These are phyloP conservation scores for Romanogobio albipinnatus DNA, from an alignment of 2,113 vertebrate genomes.

Conservation along the genomic window DNA sequence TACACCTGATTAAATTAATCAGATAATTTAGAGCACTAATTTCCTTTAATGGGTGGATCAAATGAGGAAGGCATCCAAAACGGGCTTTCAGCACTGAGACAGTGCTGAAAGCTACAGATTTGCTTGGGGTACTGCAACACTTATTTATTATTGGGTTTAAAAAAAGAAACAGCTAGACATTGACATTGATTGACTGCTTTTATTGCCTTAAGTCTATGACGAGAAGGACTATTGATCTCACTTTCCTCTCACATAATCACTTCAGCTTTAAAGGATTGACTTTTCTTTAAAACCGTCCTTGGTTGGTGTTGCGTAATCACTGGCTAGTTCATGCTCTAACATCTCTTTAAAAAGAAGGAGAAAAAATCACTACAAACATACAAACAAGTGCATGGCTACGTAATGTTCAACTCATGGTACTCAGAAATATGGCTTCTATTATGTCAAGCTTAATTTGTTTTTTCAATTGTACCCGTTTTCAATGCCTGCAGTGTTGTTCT, in stretches of 20 bases:
- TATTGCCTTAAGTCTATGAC: not conserved
- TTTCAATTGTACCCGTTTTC: not conserved
- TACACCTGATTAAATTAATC: not conserved
- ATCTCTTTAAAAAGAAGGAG: not conserved
- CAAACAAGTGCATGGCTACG: constrained; percentile 1
- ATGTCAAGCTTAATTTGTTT: not conserved
- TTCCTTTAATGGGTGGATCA: not conserved
- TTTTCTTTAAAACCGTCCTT: constrained; percentile 2
- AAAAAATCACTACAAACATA: not conserved
- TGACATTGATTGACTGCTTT: not conserved
- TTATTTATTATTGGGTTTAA: constrained; percentile 7
- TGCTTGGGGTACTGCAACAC: not conserved
- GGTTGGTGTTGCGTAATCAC: not conserved
- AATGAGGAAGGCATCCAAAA: not conserved
- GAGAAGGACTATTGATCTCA: constrained; percentile 15
- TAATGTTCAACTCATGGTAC: not conserved
- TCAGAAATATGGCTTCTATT: not conserved
- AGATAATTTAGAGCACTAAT: not conserved
- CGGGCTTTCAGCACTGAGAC: not conserved
- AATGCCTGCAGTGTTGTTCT: not conserved
- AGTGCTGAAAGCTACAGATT: not conserved
- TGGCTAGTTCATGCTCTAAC: not conserved
- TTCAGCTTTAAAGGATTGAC: not conserved
- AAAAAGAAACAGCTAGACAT: constrained; percentile 17
- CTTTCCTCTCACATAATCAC: not conserved